Evolutionary conservation across 1,140 invertebrate genomes (phyloP).

Genomic region (Cyclargus thomasi): DNA sequence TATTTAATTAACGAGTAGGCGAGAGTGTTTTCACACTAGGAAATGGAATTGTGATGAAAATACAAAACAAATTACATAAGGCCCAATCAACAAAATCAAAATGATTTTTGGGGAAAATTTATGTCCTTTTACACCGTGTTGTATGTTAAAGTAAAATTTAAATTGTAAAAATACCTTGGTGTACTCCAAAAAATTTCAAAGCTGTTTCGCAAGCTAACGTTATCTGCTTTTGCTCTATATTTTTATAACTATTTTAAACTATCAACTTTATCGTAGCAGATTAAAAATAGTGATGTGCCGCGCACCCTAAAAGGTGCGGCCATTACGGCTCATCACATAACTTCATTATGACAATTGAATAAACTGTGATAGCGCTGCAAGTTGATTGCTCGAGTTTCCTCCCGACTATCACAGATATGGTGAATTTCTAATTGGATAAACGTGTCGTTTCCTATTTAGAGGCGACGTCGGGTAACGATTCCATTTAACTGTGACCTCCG

Average conservation of each 20-base stretch:
- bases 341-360: constrained; percentile 74
- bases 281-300: not conserved
- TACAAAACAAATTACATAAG: no score
- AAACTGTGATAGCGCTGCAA: constrained; percentile 72
- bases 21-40: no score
- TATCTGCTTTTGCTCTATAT: no score
- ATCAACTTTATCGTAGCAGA: not conserved
- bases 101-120: no score
- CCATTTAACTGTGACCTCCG: constrained; percentile 52
- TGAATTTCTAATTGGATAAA: constrained; percentile 76
- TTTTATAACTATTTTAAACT: no score
- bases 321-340: constrained; percentile 60
- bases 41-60: no score
- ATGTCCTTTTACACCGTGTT: no score
- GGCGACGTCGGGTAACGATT: constrained; percentile 56
- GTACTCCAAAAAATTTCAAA: no score
- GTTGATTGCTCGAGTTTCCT: constrained; percentile 74
- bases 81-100: no score
- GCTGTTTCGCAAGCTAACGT: no score
- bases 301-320: constrained; percentile 24
- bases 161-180: no score
- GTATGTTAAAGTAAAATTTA: no score
- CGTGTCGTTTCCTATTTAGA: constrained; percentile 75
- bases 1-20: not conserved
- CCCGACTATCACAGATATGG: constrained; percentile 74